Evolutionary conservation across 2,888 invertebrate species (phyloP), one percentile per base, ranked within the genome.

Genomic region (Melieria picta): DNA sequence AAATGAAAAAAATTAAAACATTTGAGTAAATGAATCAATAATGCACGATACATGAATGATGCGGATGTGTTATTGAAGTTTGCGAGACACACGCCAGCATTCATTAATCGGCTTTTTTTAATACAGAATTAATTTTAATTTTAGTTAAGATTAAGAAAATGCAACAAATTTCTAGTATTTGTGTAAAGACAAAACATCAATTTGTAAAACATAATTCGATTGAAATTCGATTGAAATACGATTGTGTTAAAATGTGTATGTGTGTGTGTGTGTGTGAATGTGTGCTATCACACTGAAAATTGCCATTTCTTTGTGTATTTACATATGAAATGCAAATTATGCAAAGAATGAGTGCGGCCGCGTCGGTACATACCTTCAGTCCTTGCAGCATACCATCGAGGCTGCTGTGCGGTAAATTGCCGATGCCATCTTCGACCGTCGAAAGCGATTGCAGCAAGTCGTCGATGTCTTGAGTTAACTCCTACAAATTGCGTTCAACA

Each of bases 331-430:
- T 7, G 30, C 30, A 42, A 42, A 57, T 13, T 7, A n/a, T 57
- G 11, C 30, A 9, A 3, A 57, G 7, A 30, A 30, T 30, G 1
- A 30, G 30, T 30, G 30, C 30, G 30, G 4, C 58, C 42, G 43
- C 10, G 42, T 43, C 43, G 11, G 57, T 11, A 77, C 77, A 92
- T 88, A 94, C 94, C 91, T 89, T 89, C 58, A 94, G 88, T 78
- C 92, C 91, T 65, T 89, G 87, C 77, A 92, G 89, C 92, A 94
- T 93, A 69, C 90, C 89, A 77, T 91, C 90, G 79, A 93, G 90
- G 84, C 90, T 93, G 83, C 91, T 91, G 77, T 90, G 89, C 16
- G 94, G 93, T 78, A 94, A 89, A 82, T 90, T 90, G 71, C 90
- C 89, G 79, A 93, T 90, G 78, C 89, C 89, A 76, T 89, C 89